phyloP scores from a whole-genome alignment of 1,140 invertebrate species.

The Euwallacea similis region DNA sequence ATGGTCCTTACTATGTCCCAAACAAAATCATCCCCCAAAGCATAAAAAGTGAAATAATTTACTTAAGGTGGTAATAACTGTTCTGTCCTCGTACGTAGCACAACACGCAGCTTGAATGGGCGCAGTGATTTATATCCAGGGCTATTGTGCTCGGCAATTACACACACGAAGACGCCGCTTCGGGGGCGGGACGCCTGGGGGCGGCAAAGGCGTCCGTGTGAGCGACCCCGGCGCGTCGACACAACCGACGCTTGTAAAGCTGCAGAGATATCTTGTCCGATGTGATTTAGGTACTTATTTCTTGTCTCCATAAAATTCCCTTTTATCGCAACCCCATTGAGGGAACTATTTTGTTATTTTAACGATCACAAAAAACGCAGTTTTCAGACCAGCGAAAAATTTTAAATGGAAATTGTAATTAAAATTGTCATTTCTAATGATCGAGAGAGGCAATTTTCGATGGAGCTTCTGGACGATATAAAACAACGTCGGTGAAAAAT shows the following conservation, averaged over 20 bases:
- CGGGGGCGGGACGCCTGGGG: slow-evolving; percentile 19
- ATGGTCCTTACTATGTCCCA: no score
- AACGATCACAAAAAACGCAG: no score
- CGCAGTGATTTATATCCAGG: slow-evolving; percentile 25
- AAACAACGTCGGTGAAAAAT: no score
- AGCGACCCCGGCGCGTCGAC: slow-evolving; percentile 4
- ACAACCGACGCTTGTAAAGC: slow-evolving; percentile 16
- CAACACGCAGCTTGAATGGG: slow-evolving; percentile 23
- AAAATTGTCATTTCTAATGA: no score
- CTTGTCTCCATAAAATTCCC: background rate
- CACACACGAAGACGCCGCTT: slow-evolving; percentile 28
- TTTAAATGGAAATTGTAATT: no score
- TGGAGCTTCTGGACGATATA: no score
- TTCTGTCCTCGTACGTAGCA: background rate
- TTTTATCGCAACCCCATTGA: no score
- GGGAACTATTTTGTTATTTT: no score
- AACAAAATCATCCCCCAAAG: no score
- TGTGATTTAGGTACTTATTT: slow-evolving; percentile 1
- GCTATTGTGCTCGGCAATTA: slow-evolving; percentile 30
- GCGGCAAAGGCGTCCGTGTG: slow-evolving; percentile 13
- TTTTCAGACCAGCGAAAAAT: no score
- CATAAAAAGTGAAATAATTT: no score
- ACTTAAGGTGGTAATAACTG: slow-evolving; percentile 2
- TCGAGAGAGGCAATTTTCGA: no score
- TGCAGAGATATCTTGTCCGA: slow-evolving; percentile 15